Conservation (phyloP, 2,113 vertebrate species). For the Pogona vitticeps region DNA sequence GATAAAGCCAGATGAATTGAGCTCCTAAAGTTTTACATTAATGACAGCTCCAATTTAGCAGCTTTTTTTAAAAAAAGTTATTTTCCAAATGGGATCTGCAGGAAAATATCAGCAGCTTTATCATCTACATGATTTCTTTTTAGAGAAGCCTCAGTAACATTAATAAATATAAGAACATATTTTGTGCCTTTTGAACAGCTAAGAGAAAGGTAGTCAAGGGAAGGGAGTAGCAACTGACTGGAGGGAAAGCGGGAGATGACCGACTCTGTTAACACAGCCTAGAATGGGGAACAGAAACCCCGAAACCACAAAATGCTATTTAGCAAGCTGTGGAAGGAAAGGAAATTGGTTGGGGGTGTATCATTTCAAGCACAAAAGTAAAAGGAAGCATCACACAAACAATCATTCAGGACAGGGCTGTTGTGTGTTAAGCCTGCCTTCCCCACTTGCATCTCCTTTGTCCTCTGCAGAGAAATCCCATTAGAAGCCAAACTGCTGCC, state of each 20-base stretch:
- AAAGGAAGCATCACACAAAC: constrained; percentile 8
- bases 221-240: not conserved
- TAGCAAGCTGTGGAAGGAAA: not conserved
- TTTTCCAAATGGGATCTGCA: constrained; percentile 29
- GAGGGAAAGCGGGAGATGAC: not conserved
- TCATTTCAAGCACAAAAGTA: constrained; percentile 36
- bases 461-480: not conserved
- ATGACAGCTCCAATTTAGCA: constrained; percentile 30
- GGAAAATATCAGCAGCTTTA: not conserved
- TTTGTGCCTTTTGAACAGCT: constrained; percentile 28
- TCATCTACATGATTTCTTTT: constrained; percentile 22
- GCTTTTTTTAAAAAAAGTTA: constrained; percentile 36
- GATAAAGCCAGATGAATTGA: constrained; percentile 35
- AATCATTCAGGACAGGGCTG: not conserved
- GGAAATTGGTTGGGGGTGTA: not conserved
- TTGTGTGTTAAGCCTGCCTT: not conserved
- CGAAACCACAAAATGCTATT: not conserved
- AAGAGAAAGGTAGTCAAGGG: not conserved
- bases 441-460: not conserved
- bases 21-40: constrained; percentile 42
- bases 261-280: not conserved
- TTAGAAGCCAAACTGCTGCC: constrained; percentile 22
- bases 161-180: constrained; percentile 28
- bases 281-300: not conserved
- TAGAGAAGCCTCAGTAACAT: constrained; percentile 15